Percentiles rank a stretch among this genome's conserved stretches.
These are phyloP conservation scores for Coreoperca whiteheadi DNA, from an alignment of 2,113 vertebrate genomes.

Conservation along the genomic window DNA sequence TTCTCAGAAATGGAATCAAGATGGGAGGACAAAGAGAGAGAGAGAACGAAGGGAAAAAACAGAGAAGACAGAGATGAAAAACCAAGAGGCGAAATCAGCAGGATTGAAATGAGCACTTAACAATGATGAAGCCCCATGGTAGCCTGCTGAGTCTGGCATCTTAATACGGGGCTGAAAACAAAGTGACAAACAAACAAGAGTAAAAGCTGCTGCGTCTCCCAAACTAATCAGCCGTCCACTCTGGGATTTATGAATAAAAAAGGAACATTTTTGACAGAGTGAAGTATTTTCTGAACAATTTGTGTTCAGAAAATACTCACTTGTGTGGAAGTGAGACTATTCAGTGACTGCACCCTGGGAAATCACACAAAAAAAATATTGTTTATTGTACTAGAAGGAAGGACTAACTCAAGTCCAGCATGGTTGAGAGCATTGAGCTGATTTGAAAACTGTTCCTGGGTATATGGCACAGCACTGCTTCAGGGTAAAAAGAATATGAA, in stretches of 20 bases:
- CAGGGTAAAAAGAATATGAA: constrained; percentile 12
- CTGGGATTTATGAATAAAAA: constrained; percentile 69
- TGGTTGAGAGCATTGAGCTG: constrained; percentile 24
- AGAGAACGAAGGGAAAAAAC: constrained; percentile 2
- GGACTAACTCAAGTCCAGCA: constrained; percentile 17
- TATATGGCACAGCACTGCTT: constrained; percentile 25
- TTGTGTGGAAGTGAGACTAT: constrained; percentile 19
- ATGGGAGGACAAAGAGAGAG: constrained; percentile 43
- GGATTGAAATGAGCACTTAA: constrained; percentile 82
- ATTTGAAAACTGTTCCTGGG: constrained; percentile 34
- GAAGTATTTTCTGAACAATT: constrained; percentile 62
- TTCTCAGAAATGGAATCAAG: constrained; percentile 59
- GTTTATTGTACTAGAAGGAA: constrained; percentile 28
- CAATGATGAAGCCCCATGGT: constrained; percentile 79
- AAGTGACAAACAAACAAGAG: constrained; percentile 75
- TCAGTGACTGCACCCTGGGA: constrained; percentile 33
- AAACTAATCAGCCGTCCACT: constrained; percentile 77
- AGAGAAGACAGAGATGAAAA: constrained; percentile 56
- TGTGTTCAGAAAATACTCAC: no score
- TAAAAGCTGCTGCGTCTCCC: constrained; percentile 64
- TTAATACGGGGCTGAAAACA: constrained; percentile 75
- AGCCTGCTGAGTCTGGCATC: constrained; percentile 77
- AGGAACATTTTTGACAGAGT: constrained; percentile 48
- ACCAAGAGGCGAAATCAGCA: constrained; percentile 71
- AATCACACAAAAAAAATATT: constrained; percentile 1